Evolutionary conservation across 1,140 invertebrate genomes (phyloP).

Genomic region (Steinernema khuongi): DNA sequence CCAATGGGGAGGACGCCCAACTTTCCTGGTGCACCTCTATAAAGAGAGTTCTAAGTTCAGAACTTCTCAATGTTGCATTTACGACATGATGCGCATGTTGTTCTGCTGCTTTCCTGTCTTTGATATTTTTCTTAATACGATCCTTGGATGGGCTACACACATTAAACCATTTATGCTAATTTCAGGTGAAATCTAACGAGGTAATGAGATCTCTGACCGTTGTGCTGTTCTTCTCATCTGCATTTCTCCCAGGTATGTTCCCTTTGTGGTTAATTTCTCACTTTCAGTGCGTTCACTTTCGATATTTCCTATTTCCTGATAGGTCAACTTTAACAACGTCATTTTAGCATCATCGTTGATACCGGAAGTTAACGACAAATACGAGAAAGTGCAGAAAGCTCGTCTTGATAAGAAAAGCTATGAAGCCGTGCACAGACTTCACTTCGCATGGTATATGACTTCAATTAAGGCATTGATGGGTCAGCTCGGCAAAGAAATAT

Average conservation of each 20-base stretch:
- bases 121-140: too few species aligned
- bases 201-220: too few species aligned
- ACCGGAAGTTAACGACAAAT: not conserved
- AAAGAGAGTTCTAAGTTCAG: not conserved
- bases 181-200: too few species aligned
- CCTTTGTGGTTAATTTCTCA: too few species aligned
- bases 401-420: not conserved
- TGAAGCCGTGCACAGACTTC: not conserved
- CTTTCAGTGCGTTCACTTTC: too few species aligned
- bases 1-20: not conserved
- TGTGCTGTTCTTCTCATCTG: too few species aligned
- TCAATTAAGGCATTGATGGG: not conserved
- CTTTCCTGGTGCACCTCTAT: not conserved
- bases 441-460: constrained; percentile 3
- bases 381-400: not conserved
- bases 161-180: too few species aligned
- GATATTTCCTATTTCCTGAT: not conserved
- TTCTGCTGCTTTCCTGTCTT: too few species aligned
- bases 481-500: constrained; percentile 2
- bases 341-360: not conserved
- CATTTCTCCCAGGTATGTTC: too few species aligned
- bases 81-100: too few species aligned
- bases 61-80: too few species aligned
- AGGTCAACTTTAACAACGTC: not conserved
- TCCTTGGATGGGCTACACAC: too few species aligned